Evolutionary conservation across 2,797 vertebrate species (phyloP), one percentile per base, ranked within the genome.

Genomic region (Chaenodraco wilsoni): DNA sequence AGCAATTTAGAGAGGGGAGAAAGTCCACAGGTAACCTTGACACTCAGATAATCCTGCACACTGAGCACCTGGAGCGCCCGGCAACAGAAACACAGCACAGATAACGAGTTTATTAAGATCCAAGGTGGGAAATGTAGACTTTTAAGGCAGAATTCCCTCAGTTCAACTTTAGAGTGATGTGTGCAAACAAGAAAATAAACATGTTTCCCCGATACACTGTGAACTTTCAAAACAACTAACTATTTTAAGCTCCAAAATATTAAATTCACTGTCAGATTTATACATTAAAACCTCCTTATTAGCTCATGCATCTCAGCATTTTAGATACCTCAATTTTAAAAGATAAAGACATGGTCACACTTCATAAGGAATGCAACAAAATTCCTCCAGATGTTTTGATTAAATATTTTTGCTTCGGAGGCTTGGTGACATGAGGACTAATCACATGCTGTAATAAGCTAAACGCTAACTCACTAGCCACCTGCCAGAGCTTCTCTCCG

Each of bases 1-100:
- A 61, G 60, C 7, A 16, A 8, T 54, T 13, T 17, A 51, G 45
- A 43, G 31, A 46, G 8, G 9, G 56, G 49, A 55, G 41, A 31
- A 69, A 3, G 19, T 59, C 16, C 40, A 72, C 71, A 57, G 65
- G 62, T 69, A 31, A 50, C 68, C 52, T 54, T 72, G 56, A 65
- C 60, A 41, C 21, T 13, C 61, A 59, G 33, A 37, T 37, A 21
- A 21, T 45, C 37, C 5, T n/a, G 43, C 45, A 41, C 33, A 41
- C 17, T 21, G 69, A 71, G 37, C 63, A 21, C 60, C 76, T 66
- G 70, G 19, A 74, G 14, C 49, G 52, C 21, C 6, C 62, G 51
- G 51, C 48, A 21, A 37, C 40, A 19, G n/a, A 6, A 37, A 40
- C 16, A 37, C 33, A 19, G n/a, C 2, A 12, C 60, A 50, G 63